phyloP scores from a whole-genome alignment of 2,113 vertebrate species.

The Rhombomys opimus region DNA sequence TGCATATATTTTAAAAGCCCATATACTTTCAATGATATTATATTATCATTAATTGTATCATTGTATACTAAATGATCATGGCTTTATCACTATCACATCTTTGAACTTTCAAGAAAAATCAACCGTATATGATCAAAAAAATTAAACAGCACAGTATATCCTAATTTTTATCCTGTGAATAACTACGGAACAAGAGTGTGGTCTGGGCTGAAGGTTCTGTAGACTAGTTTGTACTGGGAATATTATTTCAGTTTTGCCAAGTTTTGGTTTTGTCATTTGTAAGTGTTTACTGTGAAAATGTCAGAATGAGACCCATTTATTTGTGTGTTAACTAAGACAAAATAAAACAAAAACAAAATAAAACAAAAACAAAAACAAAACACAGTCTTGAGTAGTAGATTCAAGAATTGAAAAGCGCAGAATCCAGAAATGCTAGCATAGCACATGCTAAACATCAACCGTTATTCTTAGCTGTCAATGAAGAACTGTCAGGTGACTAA shows the following conservation, averaged over 20 bases:
- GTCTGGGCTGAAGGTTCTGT: background rate
- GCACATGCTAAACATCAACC: background rate
- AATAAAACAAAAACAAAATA: background rate
- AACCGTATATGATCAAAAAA: background rate
- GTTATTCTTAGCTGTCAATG: background rate
- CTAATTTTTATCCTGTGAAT: background rate
- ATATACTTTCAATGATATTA: background rate
- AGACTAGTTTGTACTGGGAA: background rate
- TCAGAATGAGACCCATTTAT: background rate
- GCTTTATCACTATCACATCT: background rate
- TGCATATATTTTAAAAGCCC: background rate
- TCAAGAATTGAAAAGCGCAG: background rate
- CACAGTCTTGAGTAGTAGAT: background rate
- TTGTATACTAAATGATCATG: background rate
- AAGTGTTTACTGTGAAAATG: background rate
- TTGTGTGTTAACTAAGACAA: background rate
- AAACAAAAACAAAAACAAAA: background rate
- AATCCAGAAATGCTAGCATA: background rate
- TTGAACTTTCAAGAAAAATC: constrained; percentile 12
- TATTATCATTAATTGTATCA: too few species aligned
- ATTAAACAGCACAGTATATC: background rate
- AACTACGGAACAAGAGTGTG: background rate
- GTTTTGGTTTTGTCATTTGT: background rate
- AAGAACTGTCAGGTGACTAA: background rate
- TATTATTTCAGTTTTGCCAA: background rate